Conservation (phyloP, 2,113 vertebrate genomes). For the Burhinus bistriatus region DNA sequence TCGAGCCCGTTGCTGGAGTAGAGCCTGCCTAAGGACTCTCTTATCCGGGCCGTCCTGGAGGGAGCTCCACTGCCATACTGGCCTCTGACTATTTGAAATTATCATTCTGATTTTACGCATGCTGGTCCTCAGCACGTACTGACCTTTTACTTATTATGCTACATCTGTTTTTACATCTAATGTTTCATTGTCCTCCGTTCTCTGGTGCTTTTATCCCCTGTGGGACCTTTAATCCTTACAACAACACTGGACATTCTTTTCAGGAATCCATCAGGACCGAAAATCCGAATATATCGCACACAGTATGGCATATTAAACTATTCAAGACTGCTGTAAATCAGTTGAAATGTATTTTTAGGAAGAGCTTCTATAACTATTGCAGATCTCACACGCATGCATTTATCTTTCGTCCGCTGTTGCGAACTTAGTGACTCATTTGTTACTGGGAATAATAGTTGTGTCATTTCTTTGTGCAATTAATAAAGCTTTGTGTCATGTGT, state of each 20-base stretch:
- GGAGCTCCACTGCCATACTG: neutral
- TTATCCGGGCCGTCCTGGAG: neutral
- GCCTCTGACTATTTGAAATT: neutral
- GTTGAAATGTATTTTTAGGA: conserved; percentile 40
- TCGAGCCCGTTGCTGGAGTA: neutral
- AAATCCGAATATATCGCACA: neutral
- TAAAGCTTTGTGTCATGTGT: conserved; percentile 1
- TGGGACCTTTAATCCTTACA: conserved; percentile 26
- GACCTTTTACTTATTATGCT: conserved; percentile 6
- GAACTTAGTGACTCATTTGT: conserved; percentile 37
- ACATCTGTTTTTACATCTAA: conserved; percentile 25
- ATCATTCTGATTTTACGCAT: neutral
- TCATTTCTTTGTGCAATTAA: neutral
- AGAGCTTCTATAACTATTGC: neutral
- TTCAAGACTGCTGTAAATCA: conserved; percentile 8
- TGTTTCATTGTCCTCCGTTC: conserved; percentile 6
- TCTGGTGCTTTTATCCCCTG: neutral
- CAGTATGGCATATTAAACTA: neutral
- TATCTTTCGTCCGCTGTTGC: neutral
- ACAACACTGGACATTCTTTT: conserved; percentile 22
- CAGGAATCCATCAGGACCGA: neutral
- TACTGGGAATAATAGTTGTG: conserved; percentile 24
- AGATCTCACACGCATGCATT: neutral
- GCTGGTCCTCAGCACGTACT: neutral
- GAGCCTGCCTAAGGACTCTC: neutral